Conservation (phyloP, 2,888 invertebrate species). For the Drosophila merina region DNA sequence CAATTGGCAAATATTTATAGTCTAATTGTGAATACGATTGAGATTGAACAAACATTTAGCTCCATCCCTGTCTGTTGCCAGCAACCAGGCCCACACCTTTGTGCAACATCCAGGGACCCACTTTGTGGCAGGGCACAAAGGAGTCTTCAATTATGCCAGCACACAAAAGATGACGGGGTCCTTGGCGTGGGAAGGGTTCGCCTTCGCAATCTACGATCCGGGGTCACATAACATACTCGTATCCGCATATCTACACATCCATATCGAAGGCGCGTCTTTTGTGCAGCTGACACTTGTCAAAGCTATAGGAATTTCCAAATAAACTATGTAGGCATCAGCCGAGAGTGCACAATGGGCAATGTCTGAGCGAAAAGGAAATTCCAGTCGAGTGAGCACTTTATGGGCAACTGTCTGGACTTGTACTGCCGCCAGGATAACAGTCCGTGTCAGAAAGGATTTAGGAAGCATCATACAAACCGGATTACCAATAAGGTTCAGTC, state of each 20-base stretch:
- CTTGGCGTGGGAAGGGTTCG: neutral
- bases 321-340: conserved; percentile 50
- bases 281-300: conserved; percentile 76
- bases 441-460: neutral
- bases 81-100: conserved; percentile 13
- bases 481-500: neutral
- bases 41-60: conserved; percentile 40
- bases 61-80: neutral
- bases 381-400: conserved; percentile 1
- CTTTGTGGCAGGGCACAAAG: conserved; percentile 39
- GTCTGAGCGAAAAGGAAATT: neutral
- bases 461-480: neutral
- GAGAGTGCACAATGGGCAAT: conserved; percentile 6
- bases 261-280: conserved; percentile 61
- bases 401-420: neutral
- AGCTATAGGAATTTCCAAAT: conserved; percentile 70
- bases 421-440: neutral
- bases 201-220: conserved; percentile 39
- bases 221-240: conserved; percentile 39
- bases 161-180: conserved; percentile 31
- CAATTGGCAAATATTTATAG: conserved; percentile 71
- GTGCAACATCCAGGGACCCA: conserved; percentile 21
- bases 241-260: conserved; percentile 30
- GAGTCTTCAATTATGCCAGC: conserved; percentile 64
- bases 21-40: conserved; percentile 62